Base-by-base conservation (phyloP, 2,888 invertebrate genomes). In the Cephus nigrinus region DNA sequence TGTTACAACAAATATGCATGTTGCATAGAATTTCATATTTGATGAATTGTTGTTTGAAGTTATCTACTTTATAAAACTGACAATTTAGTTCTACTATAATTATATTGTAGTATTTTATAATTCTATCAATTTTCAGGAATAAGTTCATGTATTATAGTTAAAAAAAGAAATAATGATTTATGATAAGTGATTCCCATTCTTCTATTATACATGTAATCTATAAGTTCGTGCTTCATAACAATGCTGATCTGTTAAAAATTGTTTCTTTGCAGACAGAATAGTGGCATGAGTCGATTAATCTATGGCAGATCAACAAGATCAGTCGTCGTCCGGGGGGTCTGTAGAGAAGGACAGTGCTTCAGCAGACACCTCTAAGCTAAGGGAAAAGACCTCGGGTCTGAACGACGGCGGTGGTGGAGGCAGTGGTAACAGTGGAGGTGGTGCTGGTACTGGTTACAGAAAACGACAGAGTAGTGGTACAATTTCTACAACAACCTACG, bases 251-350 rank as follows among this genome's bases (percentile, higher is more conserved):
- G 23, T 55, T 9, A 55, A 55, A 55, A 55, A 40, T 40, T 35
- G 33, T 40, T 74, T 79, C 75, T 80, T 12, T 88, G n/a, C 86
- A 91, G 91, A 89, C 88, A 91, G 91, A 89, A 91, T 91, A 91
- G 91, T 91, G 91, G 91, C 91, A 91, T 91, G 91, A 90, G 91
- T 91, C 91, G 90, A 91, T 91, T 91, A 91, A 91, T 91, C 91
- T 91, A 91, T 91, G 91, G 91, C 91, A 91, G 91, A 91, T 91
- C 91, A 91, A 91, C 91, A 91, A 91, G 91, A 91, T 91, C 91
- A 91, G 88, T 91, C 86, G 89, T 91, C 87, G 89, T 90, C 91
- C 89, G 91, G 91, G 91, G 91, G 91, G 91, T 91, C 91, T 91
- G 91, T 91, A 90, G 91, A 91, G 91, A 91, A 90, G 91, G 89